These are phyloP conservation scores for Calameuta filiformis DNA, from an alignment of 2,888 invertebrate species.

Conservation along the genomic window DNA sequence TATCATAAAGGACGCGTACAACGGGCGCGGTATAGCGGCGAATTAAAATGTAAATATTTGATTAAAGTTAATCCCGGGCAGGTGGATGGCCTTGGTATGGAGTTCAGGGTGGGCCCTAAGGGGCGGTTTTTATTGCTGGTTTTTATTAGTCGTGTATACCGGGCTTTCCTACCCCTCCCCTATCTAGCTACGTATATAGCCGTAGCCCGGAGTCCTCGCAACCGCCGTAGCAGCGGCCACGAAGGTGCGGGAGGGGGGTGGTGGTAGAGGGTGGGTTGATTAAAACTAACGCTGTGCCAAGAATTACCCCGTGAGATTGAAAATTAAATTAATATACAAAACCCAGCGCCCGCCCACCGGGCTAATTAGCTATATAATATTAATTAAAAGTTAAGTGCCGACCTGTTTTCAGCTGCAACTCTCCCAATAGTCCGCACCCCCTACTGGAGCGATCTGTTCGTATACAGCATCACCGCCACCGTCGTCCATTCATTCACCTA, in stretches of 20 bases:
- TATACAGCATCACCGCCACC: not conserved
- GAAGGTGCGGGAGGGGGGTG: slow-evolving; percentile 19
- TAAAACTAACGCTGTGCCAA: slow-evolving; percentile 61
- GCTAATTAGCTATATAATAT: slow-evolving; percentile 67
- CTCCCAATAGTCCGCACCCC: not conserved
- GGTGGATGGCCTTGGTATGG: slow-evolving; percentile 53
- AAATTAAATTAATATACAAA: slow-evolving; percentile 67
- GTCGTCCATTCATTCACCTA: not conserved
- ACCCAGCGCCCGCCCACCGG: slow-evolving; percentile 44
- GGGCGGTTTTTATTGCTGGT: slow-evolving; percentile 65
- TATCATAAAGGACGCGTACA: slow-evolving; percentile 39
- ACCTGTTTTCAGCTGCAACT: slow-evolving; percentile 49
- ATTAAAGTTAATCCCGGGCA: slow-evolving; percentile 63
- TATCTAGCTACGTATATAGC: slow-evolving; percentile 7
- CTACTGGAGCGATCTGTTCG: not conserved
- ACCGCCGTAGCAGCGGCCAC: not conserved
- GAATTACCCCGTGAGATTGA: slow-evolving; percentile 66
- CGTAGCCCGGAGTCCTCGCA: not conserved
- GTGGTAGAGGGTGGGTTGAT: slow-evolving; percentile 43
- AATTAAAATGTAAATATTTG: slow-evolving; percentile 66
- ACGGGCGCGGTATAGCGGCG: slow-evolving; percentile 33
- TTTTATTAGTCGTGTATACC: slow-evolving; percentile 64
- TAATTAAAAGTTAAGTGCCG: slow-evolving; percentile 65
- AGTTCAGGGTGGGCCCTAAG: slow-evolving; percentile 55
- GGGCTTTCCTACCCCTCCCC: slow-evolving; percentile 37